Percentiles rank a stretch among this genome's conserved stretches.
Evolutionary conservation across 2,113 vertebrate species (phyloP).

Genomic region (Platichthys stellatus): DNA sequence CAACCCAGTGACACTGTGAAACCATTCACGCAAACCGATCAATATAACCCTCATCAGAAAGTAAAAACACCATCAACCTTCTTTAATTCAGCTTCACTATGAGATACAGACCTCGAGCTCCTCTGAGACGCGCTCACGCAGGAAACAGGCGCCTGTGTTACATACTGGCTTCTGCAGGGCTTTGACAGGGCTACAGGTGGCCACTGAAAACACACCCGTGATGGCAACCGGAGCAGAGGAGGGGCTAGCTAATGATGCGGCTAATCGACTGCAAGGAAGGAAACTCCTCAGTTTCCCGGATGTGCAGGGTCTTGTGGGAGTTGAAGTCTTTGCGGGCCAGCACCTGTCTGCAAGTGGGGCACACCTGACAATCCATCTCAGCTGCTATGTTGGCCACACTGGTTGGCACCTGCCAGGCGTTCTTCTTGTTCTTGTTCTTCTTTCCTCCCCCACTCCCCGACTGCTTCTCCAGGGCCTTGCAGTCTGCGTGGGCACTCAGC

Average conservation of each 20-base stretch:
- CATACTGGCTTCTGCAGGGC: slow-evolving; percentile 17
- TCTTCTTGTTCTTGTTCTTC: slow-evolving; percentile 90
- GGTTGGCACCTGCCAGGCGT: slow-evolving; percentile 83
- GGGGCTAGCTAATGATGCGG: slow-evolving; percentile 91
- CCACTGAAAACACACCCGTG: neutral
- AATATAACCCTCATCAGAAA: slow-evolving; percentile 18
- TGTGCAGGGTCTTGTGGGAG: slow-evolving; percentile 91
- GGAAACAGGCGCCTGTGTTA: slow-evolving; percentile 22
- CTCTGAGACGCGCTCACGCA: slow-evolving; percentile 14
- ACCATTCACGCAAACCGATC: slow-evolving; percentile 25
- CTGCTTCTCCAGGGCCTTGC: slow-evolving; percentile 82
- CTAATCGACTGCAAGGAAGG: slow-evolving; percentile 94
- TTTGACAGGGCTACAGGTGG: neutral
- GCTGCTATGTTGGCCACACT: slow-evolving; percentile 50
- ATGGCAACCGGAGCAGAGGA: neutral
- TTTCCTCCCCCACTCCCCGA: slow-evolving; percentile 74
- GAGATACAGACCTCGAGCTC: slow-evolving; percentile 18
- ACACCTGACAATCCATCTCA: slow-evolving; percentile 91
- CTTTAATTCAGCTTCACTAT: slow-evolving; percentile 12
- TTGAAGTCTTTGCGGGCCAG: slow-evolving; percentile 88
- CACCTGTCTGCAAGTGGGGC: slow-evolving; percentile 94
- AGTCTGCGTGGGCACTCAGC: slow-evolving; percentile 89
- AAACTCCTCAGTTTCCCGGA: slow-evolving; percentile 89
- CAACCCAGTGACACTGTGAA: slow-evolving; percentile 6
- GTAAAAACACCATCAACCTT: slow-evolving; percentile 18